These are phyloP conservation scores for Vulpes vulpes DNA, from an alignment of 2,113 vertebrate species.

Conservation along the genomic window DNA sequence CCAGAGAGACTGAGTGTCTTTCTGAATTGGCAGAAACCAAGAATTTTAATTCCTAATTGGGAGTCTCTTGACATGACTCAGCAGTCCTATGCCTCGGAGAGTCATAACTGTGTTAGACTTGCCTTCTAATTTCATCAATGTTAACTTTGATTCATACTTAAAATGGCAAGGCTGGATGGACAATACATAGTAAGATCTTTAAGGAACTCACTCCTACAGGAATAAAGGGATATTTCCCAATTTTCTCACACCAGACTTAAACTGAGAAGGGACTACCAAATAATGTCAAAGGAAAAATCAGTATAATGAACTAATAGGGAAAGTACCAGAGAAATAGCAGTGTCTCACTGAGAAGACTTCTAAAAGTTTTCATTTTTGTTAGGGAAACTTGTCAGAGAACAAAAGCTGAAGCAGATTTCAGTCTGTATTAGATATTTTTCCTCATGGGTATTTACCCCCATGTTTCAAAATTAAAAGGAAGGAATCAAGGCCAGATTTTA, in stretches of 20 bases:
- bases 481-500: not conserved
- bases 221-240: constrained; percentile 59
- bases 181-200: constrained; percentile 54
- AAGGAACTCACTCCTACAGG: constrained; percentile 60
- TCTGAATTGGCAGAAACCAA: not conserved
- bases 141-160: constrained; percentile 41
- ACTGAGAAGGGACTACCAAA: constrained; percentile 1
- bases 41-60: constrained; percentile 11
- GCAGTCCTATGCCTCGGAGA: not conserved
- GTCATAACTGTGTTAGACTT: not conserved
- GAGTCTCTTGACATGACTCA: not conserved
- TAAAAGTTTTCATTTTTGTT: not conserved
- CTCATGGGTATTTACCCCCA: not conserved
- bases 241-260: constrained; percentile 59
- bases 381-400: not conserved
- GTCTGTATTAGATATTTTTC: not conserved
- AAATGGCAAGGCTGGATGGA: not conserved
- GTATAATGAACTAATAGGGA: not conserved
- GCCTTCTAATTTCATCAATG: constrained; percentile 53
- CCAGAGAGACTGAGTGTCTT: not conserved
- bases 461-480: not conserved
- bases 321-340: not conserved
- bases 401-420: constrained; percentile 7
- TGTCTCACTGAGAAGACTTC: not conserved
- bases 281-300: constrained; percentile 19